Evolutionary conservation across 2,113 vertebrate species (phyloP), one percentile per base, ranked within the genome.

Genomic region (Istiophorus platypterus): DNA sequence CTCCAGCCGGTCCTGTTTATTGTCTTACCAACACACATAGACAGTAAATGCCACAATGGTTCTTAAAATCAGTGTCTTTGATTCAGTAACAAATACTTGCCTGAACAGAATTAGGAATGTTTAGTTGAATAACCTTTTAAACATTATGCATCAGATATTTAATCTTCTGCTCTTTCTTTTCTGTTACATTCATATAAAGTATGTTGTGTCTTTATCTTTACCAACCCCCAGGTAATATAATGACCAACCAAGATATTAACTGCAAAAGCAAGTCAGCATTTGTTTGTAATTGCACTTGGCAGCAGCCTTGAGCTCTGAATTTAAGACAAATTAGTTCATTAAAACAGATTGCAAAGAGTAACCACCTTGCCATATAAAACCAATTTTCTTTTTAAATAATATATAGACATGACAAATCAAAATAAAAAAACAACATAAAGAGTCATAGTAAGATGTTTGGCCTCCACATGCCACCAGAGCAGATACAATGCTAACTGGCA

Each of bases 221-320:
- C 42, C 34, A 2, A 61, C 15, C 72, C 27, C 49, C 45, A 54
- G 45, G 52, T 34, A 66, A 77, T 10, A 37, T 54, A 29, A 22
- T 1, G 4, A 65, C 1, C 10, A 73, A 34, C 49, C 52, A 80
- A 41, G 29, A 61, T 2, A 57, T 72, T 6, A 26, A 22, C 20
- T 17, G 6, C 0, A 27, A 34, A 57, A 70, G 51, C 52, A 76
- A 52, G 58, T 78, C 58, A 17, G 26, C 42, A 58, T 80, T 73
- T 76, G 18, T 72, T 59, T 52, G 18, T 72, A 59, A 66, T 39
- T 56, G 17, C 5, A 57, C 63, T 89, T 91, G 89, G 81, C 87
- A 90, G 52, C 1, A 6, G n/a, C 58, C 39, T 49, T 71, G 29
- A 2, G 72, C 39, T 52, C 51, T 18, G 47, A 49, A 76, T 76